A percentile compares a stretch with the other conserved stretches of the same genome.
Conservation (phyloP, 1,140 invertebrate species). For the Carcinoscorpius rotundicauda region DNA sequence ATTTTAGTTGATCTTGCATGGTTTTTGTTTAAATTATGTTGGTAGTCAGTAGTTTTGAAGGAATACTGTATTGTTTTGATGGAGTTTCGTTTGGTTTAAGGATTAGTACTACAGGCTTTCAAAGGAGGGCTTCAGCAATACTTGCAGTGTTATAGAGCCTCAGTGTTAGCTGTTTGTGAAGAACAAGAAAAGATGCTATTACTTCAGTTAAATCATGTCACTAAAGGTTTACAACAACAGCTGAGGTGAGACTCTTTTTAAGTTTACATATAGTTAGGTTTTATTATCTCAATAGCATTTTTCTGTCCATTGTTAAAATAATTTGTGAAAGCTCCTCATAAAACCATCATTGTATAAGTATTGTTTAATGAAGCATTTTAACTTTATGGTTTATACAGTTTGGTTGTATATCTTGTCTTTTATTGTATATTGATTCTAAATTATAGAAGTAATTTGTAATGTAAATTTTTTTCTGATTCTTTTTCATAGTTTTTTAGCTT, state of each 20-base stretch:
- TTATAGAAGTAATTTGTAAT: too few species aligned
- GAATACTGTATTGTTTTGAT: too few species aligned
- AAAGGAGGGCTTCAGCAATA: not conserved
- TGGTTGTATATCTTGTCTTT: too few species aligned
- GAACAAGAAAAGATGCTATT: not conserved
- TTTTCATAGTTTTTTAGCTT: too few species aligned
- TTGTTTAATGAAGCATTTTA: too few species aligned
- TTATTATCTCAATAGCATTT: not conserved
- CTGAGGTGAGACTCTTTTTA: not conserved
- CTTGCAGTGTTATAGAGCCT: not conserved
- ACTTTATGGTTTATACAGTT: too few species aligned
- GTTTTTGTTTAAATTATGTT: too few species aligned
- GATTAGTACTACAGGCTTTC: not conserved
- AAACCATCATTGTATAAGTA: not conserved
- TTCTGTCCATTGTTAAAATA: not conserved
- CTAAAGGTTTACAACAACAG: not conserved
- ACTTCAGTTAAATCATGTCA: not conserved
- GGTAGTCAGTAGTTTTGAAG: too few species aligned
- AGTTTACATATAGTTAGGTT: not conserved
- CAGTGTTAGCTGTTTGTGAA: not conserved
- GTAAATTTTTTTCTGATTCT: too few species aligned
- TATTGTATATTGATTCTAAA: too few species aligned
- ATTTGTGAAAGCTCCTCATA: not conserved
- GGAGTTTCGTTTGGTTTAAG: not conserved
- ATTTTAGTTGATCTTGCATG: too few species aligned